Evolutionary conservation across 1,140 invertebrate genomes (phyloP).

Genomic region (Caligus rogercresseyi): DNA sequence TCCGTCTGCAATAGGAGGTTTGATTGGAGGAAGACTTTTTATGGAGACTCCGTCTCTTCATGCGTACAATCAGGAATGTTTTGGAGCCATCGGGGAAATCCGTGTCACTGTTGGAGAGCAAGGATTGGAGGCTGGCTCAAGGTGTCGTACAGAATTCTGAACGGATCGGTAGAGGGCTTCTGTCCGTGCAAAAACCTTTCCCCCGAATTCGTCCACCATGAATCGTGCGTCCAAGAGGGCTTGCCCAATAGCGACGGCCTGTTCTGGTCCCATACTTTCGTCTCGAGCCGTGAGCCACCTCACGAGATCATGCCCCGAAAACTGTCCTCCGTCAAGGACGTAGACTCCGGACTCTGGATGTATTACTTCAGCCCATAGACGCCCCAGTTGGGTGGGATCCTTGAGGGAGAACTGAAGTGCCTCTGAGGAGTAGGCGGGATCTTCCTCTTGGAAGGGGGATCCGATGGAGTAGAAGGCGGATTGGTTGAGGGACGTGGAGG

Average conservation of each 20-base stretch:
- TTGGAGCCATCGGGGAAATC: background rate
- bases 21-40: background rate
- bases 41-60: background rate
- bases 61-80: background rate
- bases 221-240: slow-evolving; percentile 55
- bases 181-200: background rate
- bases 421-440: background rate
- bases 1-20: background rate
- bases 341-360: background rate
- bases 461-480: background rate
- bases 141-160: background rate
- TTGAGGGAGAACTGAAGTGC: slow-evolving; percentile 46
- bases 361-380: slow-evolving; percentile 16
- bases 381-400: slow-evolving; percentile 44
- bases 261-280: slow-evolving; percentile 38
- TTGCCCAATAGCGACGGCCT: slow-evolving; percentile 60
- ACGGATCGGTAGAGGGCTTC: background rate
- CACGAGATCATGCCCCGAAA: slow-evolving; percentile 4
- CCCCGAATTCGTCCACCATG: slow-evolving; percentile 33
- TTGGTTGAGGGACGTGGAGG: background rate
- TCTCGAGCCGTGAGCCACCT: slow-evolving; percentile 14
- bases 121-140: background rate
- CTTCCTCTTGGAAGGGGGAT: background rate
- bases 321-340: background rate
- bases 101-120: too few species aligned